Evolutionary conservation across 2,888 invertebrate genomes (phyloP).

Genomic region (Lasioglossum leucozonium): DNA sequence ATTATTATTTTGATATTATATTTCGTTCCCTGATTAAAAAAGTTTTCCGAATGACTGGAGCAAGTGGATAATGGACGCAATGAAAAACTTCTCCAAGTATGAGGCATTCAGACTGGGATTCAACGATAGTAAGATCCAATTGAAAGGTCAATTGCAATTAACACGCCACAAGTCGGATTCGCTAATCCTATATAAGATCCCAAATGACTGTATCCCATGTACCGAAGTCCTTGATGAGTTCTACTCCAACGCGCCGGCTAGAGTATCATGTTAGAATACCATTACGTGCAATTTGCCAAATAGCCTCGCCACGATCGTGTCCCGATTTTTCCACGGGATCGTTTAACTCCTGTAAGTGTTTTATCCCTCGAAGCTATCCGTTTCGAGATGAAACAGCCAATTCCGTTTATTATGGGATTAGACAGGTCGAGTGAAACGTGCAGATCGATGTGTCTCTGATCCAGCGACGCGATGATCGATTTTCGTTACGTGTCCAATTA

Average conservation of each 20-base stretch:
- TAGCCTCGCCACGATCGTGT: slow-evolving; percentile 10
- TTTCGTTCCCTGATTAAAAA: neutral
- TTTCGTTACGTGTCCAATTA: neutral
- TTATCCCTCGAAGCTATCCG: slow-evolving; percentile 6
- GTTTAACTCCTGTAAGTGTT: slow-evolving; percentile 21
- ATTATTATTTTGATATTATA: neutral
- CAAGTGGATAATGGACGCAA: neutral
- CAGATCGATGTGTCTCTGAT: neutral
- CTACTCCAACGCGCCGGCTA: slow-evolving; percentile 1
- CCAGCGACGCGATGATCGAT: neutral
- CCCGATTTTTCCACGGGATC: slow-evolving; percentile 17
- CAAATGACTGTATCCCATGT: slow-evolving; percentile 32
- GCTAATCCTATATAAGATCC: slow-evolving; percentile 19
- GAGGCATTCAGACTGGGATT: slow-evolving; percentile 17
- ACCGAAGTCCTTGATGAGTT: slow-evolving; percentile 17
- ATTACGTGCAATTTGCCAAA: slow-evolving; percentile 27
- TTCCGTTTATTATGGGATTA: neutral
- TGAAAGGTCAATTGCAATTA: slow-evolving; percentile 43
- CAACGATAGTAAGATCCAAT: slow-evolving; percentile 28
- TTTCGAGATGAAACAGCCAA: neutral
- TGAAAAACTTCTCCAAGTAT: neutral
- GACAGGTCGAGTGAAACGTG: neutral
- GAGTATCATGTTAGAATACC: slow-evolving; percentile 15
- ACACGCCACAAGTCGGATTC: slow-evolving; percentile 28
- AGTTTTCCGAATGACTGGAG: neutral